These are phyloP conservation scores for Anadara kagoshimensis DNA, from an alignment of 1,140 invertebrate genomes.

Conservation along the genomic window DNA sequence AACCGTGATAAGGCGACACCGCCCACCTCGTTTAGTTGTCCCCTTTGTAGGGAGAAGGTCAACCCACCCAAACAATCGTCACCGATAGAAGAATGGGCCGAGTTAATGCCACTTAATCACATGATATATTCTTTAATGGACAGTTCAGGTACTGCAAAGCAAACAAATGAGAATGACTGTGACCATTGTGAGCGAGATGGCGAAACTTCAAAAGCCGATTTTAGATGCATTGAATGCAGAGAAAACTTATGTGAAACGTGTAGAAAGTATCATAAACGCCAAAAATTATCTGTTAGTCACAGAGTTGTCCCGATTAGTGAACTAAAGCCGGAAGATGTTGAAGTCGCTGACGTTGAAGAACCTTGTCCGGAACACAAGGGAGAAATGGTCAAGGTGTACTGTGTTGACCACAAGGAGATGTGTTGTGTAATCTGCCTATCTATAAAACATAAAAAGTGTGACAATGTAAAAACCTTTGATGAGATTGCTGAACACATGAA, in stretches of 20 bases:
- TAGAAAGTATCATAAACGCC: neutral
- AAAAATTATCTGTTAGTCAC: conserved; percentile 1
- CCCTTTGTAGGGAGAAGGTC: conserved; percentile 13
- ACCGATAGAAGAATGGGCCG: neutral
- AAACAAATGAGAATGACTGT: neutral
- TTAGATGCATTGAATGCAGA: conserved; percentile 20
- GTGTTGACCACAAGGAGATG: conserved; percentile 18
- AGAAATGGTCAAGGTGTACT: conserved; percentile 21
- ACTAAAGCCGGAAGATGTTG: neutral
- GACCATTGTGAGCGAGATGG: conserved; percentile 8
- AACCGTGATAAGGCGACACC: neutral
- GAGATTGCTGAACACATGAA: neutral
- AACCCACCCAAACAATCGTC: neutral
- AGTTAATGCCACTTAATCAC: neutral
- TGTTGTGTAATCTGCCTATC: conserved; percentile 37
- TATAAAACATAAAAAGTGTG: conserved; percentile 23
- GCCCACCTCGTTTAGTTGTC: conserved; percentile 7
- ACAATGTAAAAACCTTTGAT: conserved; percentile 23
- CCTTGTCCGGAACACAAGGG: conserved; percentile 14
- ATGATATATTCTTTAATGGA: neutral
- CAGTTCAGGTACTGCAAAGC: neutral
- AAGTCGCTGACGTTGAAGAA: conserved; percentile 3
- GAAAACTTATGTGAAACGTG: conserved; percentile 19
- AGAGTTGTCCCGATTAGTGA: conserved; percentile 6
- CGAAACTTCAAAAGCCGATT: neutral